Percentiles rank a stretch among this genome's conserved stretches.
Conservation (phyloP, 2,888 invertebrate species). For the Seladonia tumulorum region DNA sequence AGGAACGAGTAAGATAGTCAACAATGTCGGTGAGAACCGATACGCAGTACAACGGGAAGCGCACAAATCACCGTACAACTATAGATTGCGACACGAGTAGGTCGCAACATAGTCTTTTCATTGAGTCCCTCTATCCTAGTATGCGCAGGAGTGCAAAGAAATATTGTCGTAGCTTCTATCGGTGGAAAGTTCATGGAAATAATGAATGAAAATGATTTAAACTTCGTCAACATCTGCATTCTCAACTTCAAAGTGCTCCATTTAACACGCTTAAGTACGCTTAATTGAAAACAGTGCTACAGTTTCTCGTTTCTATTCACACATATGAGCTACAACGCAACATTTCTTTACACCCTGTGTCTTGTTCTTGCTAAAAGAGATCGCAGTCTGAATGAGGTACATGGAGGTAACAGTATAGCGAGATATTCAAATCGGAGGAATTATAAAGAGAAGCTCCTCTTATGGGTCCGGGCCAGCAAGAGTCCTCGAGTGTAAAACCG, state of each 20-base stretch:
- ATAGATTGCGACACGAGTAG: background rate
- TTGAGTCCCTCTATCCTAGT: background rate
- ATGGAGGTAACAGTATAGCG: background rate
- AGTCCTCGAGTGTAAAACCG: background rate
- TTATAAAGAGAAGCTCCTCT: background rate
- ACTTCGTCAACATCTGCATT: background rate
- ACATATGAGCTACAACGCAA: background rate
- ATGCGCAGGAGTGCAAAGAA: background rate
- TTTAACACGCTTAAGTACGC: too few species aligned
- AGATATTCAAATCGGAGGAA: background rate
- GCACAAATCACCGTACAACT: background rate
- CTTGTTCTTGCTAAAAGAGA: background rate
- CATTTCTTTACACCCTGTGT: background rate
- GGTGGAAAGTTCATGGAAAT: background rate
- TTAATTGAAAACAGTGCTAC: too few species aligned
- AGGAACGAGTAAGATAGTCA: background rate
- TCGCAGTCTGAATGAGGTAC: background rate
- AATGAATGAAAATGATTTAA: background rate
- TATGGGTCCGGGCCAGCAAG: background rate
- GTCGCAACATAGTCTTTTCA: background rate
- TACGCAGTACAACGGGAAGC: background rate
- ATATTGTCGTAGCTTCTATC: background rate
- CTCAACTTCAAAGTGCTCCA: too few species aligned
- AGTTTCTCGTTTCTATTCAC: background rate
- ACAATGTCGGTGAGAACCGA: background rate